Percentiles rank a stretch among this genome's conserved stretches.
Evolutionary conservation across 92 coral and sea anemone genomes (phyloP).

Genomic region (Phenganax stokvisi): DNA sequence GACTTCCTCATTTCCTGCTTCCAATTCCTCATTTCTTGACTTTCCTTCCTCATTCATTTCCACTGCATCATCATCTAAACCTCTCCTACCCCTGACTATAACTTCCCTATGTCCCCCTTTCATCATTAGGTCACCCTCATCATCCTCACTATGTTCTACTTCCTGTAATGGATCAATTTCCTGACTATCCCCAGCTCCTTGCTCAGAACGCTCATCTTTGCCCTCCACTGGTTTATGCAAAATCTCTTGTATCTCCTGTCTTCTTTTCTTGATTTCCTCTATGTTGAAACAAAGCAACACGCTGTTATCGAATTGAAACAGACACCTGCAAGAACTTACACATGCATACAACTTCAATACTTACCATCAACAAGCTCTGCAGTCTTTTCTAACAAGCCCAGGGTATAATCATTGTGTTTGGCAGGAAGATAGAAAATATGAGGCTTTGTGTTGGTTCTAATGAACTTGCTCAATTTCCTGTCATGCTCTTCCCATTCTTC

Average conservation of each 20-base stretch:
- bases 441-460: constrained; percentile 84
- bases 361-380: constrained; percentile 80
- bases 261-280: constrained; percentile 28
- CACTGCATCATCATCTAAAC: neutral
- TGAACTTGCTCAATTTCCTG: constrained; percentile 62
- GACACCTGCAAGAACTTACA: neutral
- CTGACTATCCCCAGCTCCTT: constrained; percentile 3
- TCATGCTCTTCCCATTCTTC: constrained; percentile 94
- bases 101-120: constrained; percentile 1
- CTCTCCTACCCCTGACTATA: neutral
- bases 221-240: neutral
- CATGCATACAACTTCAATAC: neutral
- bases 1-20: constrained; percentile 74
- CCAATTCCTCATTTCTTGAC: constrained; percentile 52
- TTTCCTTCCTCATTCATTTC: neutral
- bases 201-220: no score
- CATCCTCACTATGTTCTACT: constrained; percentile 16
- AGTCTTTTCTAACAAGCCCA: constrained; percentile 74
- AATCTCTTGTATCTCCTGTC: neutral
- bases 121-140: neutral
- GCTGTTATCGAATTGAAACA: neutral
- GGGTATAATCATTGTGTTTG: constrained; percentile 80
- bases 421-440: constrained; percentile 84
- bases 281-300: neutral
- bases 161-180: neutral